These are phyloP conservation scores for Clistopyga incitator DNA, from an alignment of 2,888 invertebrate genomes.

Conservation along the genomic window DNA sequence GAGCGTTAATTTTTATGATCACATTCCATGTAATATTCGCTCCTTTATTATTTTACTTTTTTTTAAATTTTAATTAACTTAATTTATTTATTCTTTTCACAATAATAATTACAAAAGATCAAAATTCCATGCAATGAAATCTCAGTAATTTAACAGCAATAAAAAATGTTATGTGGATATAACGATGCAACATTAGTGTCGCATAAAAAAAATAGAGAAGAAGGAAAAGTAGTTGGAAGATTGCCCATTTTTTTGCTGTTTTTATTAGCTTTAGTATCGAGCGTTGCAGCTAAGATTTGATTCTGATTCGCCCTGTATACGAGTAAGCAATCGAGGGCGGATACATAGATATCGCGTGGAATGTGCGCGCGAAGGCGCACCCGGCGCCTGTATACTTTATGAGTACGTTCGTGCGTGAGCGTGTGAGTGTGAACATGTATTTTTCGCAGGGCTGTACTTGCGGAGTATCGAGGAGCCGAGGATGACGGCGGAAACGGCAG, in stretches of 20 bases:
- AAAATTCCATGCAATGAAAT: no score
- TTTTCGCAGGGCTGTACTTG: slow-evolving; percentile 91
- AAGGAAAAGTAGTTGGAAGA: background rate
- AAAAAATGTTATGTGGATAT: no score
- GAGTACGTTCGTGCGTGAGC: slow-evolving; percentile 26
- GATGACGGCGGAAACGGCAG: slow-evolving; percentile 88
- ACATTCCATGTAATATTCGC: background rate
- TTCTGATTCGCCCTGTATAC: slow-evolving; percentile 42
- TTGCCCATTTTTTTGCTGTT: background rate
- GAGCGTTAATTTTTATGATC: background rate
- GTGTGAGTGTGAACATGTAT: slow-evolving; percentile 9
- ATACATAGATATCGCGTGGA: slow-evolving; percentile 50
- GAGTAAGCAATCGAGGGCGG: slow-evolving; percentile 27
- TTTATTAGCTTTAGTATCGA: background rate
- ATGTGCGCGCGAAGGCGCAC: slow-evolving; percentile 37
- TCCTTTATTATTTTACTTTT: no score
- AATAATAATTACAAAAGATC: no score
- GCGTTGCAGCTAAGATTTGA: background rate
- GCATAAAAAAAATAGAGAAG: no score
- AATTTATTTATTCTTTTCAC: no score
- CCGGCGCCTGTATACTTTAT: slow-evolving; percentile 34
- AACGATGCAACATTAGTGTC: no score
- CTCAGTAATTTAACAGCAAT: no score
- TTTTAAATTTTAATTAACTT: no score
- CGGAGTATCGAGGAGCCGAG: slow-evolving; percentile 94